These are phyloP conservation scores for Zaprionus bogoriensis DNA, from an alignment of 2,888 invertebrate genomes.

Conservation along the genomic window DNA sequence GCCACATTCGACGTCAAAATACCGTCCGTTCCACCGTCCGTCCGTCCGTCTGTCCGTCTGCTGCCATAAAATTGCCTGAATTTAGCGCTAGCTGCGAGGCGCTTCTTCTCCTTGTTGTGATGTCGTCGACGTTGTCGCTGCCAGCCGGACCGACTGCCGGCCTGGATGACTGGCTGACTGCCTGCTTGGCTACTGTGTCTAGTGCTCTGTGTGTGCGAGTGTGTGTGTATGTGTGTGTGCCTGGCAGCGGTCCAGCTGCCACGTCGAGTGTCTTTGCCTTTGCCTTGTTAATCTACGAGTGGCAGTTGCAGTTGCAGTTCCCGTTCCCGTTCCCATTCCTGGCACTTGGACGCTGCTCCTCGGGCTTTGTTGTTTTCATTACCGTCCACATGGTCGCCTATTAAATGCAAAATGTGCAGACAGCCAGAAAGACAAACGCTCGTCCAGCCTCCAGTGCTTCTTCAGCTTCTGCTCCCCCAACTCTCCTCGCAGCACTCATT, in stretches of 20 bases:
- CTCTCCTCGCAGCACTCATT: slow-evolving; percentile 21
- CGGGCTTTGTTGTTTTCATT: slow-evolving; percentile 75
- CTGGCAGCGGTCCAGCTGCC: slow-evolving; percentile 68
- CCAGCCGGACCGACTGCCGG: slow-evolving; percentile 14
- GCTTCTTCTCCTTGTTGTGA: slow-evolving; percentile 13
- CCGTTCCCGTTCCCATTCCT: slow-evolving; percentile 32
- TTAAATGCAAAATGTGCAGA: slow-evolving; percentile 76
- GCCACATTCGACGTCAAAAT: slow-evolving; percentile 71
- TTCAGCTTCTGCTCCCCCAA: neutral
- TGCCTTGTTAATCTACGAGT: slow-evolving; percentile 73
- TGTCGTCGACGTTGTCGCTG: slow-evolving; percentile 21
- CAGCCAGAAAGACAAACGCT: slow-evolving; percentile 71
- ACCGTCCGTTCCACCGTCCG: neutral
- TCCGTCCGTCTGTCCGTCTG: slow-evolving; percentile 27
- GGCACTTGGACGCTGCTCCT: slow-evolving; percentile 48
- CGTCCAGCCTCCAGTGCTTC: neutral
- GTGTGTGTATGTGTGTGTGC: slow-evolving; percentile 3
- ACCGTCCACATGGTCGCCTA: slow-evolving; percentile 73
- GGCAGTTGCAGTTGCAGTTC: slow-evolving; percentile 39
- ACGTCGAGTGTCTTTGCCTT: slow-evolving; percentile 66
- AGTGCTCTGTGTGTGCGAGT: slow-evolving; percentile 6
- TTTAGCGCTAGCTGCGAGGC: slow-evolving; percentile 66
- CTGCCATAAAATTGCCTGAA: slow-evolving; percentile 78
- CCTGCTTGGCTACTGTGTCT: slow-evolving; percentile 32
- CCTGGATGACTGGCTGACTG: slow-evolving; percentile 4